A percentile compares a stretch with the other conserved stretches of the same genome.
phyloP scores from a whole-genome alignment of 2,113 vertebrate genomes.

The Uria lomvia region DNA sequence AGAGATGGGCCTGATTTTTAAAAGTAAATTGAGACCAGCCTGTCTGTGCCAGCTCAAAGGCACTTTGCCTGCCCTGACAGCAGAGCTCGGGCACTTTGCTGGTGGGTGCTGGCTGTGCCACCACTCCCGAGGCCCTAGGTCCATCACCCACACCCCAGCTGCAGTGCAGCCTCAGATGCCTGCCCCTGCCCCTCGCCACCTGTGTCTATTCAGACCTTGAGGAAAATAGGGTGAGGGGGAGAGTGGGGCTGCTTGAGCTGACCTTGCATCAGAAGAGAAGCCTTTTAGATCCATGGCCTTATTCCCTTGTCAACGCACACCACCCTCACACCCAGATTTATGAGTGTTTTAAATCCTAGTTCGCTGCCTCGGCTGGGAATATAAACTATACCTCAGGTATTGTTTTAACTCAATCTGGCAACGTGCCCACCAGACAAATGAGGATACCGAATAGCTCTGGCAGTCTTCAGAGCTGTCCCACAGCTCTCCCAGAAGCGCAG shows the following conservation, averaged over 20 bases:
- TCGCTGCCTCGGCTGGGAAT: background rate
- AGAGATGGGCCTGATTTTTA: background rate
- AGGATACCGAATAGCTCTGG: background rate
- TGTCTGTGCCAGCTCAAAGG: background rate
- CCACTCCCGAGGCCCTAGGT: fast-evolving
- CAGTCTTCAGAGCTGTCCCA: slow-evolving; percentile 19
- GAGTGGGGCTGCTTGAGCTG: background rate
- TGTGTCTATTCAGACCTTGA: fast-evolving
- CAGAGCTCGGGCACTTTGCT: fast-evolving
- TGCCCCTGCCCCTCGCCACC: background rate
- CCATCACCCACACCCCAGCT: no score
- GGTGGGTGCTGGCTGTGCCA: no score
- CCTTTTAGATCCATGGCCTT: background rate
- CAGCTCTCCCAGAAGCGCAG: background rate
- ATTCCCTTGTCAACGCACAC: background rate
- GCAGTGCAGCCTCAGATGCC: background rate
- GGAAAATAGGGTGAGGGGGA: background rate
- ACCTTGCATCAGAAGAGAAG: background rate
- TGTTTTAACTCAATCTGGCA: slow-evolving; percentile 32
- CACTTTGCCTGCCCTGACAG: fast-evolving
- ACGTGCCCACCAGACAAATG: background rate
- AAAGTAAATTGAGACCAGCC: background rate
- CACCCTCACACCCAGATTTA: background rate
- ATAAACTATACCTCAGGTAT: slow-evolving; percentile 40
- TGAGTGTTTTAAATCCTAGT: background rate